Conservation (phyloP, 2,113 vertebrate genomes). For the Phylloscopus whistleri region DNA sequence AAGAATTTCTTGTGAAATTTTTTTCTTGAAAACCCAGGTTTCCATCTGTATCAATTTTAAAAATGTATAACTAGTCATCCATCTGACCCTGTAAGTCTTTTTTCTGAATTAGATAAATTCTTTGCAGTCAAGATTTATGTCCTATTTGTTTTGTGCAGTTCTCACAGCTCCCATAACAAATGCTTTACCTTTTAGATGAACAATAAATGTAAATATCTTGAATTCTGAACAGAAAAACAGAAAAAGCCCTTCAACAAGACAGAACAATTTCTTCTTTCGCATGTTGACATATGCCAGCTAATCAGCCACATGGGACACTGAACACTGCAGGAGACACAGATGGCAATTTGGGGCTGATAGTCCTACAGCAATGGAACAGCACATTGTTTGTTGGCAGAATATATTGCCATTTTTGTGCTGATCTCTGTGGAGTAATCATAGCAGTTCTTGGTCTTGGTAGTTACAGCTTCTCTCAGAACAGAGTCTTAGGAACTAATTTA, state of each 20-base stretch:
- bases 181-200: background rate
- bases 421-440: background rate
- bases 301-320: conserved; percentile 36
- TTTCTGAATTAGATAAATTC: background rate
- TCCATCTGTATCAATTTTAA: background rate
- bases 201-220: background rate
- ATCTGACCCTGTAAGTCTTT: background rate
- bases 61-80: background rate
- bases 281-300: conserved; percentile 23
- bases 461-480: background rate
- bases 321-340: conserved; percentile 48
- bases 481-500: background rate
- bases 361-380: conserved; percentile 7
- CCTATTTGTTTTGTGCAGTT: background rate
- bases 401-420: conserved; percentile 12
- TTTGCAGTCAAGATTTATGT: background rate
- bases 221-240: background rate
- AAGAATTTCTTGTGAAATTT: background rate
- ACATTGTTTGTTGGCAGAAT: conserved; percentile 48
- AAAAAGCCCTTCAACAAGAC: background rate
- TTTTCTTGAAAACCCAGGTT: background rate
- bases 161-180: background rate
- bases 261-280: conserved; percentile 34
- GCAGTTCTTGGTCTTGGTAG: background rate
- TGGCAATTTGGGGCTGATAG: conserved; percentile 37